Evolutionary conservation across 2,888 invertebrate species (phyloP).

Genomic region (Dasysyrphus tricinctus): DNA sequence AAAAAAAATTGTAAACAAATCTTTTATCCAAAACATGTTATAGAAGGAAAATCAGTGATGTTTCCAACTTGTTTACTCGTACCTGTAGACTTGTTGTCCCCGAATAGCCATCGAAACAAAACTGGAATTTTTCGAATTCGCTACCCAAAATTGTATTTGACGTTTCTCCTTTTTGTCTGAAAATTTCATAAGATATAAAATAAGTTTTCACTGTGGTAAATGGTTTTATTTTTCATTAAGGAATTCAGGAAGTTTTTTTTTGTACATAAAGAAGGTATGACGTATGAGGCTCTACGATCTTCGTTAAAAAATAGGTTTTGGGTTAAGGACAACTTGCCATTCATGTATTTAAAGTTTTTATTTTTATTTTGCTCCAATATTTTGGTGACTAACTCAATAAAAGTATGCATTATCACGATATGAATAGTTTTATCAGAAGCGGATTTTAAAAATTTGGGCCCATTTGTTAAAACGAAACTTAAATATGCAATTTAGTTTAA

Average conservation of each 20-base stretch:
- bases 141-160: slow-evolving; percentile 91
- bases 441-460: neutral
- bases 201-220: neutral
- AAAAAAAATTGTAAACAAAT: slow-evolving; percentile 12
- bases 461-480: neutral
- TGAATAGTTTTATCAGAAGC: neutral
- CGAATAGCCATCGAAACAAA: slow-evolving; percentile 92
- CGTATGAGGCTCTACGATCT: neutral
- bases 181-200: slow-evolving; percentile 59
- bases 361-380: neutral
- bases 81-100: slow-evolving; percentile 92
- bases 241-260: slow-evolving; percentile 6
- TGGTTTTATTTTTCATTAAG: neutral
- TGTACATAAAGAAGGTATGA: neutral
- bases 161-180: slow-evolving; percentile 89
- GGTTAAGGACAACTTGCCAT: slow-evolving; percentile 32
- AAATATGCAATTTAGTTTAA: too few species aligned
- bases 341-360: neutral
- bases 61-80: slow-evolving; percentile 78
- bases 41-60: slow-evolving; percentile 12
- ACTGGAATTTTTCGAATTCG: slow-evolving; percentile 91
- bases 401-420: neutral
- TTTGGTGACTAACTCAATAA: neutral
- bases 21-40: neutral
- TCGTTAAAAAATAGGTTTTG: neutral